These are phyloP conservation scores for Heliconius aoede DNA, from an alignment of 2,888 invertebrate genomes.

Conservation along the genomic window DNA sequence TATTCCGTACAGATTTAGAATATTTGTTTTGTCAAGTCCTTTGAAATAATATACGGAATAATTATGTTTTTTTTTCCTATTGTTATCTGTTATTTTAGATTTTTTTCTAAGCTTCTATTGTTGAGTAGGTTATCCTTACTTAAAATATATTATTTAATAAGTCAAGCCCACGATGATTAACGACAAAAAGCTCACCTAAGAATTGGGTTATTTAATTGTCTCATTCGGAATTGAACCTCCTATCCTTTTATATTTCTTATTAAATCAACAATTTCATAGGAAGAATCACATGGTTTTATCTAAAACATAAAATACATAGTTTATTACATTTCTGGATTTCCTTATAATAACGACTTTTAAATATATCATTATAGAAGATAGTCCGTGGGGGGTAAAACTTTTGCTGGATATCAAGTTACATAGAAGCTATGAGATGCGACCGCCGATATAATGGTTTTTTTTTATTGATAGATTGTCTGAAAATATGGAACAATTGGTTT, in stretches of 20 bases:
- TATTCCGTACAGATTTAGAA: slow-evolving; percentile 51
- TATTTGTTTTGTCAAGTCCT: slow-evolving; percentile 39
- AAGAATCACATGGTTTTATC: not conserved
- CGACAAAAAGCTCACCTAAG: not conserved
- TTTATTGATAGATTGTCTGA: slow-evolving; percentile 13
- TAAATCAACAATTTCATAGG: not conserved
- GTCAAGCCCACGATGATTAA: not conserved
- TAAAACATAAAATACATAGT: slow-evolving; percentile 7
- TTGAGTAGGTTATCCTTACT: too few species aligned
- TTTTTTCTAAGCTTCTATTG: too few species aligned
- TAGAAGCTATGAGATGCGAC: slow-evolving; percentile 16
- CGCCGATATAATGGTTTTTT: slow-evolving; percentile 8
- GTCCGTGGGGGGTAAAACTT: slow-evolving; percentile 52
- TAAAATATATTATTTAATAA: not conserved
- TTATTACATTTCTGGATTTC: slow-evolving; percentile 10
- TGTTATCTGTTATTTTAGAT: not conserved
- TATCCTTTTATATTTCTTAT: not conserved
- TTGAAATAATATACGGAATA: not conserved
- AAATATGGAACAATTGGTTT: not conserved
- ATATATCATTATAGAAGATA: slow-evolving; percentile 26
- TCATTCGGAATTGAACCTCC: not conserved
- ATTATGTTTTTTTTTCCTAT: not conserved
- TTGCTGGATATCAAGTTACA: slow-evolving; percentile 48
- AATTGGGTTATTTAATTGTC: not conserved
- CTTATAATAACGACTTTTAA: slow-evolving; percentile 25